Conservation (phyloP, 2,113 vertebrate genomes). For the Pogona vitticeps region DNA sequence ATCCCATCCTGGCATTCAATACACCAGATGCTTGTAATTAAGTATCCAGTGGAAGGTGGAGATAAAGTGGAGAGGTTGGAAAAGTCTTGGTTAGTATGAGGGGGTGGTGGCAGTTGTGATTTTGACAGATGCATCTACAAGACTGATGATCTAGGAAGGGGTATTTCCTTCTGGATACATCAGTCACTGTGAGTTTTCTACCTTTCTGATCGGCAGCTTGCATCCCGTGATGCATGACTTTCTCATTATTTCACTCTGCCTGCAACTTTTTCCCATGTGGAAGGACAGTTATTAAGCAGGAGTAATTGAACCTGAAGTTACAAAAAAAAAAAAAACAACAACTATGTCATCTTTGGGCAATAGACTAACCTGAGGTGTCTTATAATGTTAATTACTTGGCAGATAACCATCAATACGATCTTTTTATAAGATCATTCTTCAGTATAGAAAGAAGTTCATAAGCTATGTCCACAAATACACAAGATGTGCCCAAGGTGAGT, state of each 20-base stretch:
- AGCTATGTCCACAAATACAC: background rate
- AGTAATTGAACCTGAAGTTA: background rate
- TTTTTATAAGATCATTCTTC: background rate
- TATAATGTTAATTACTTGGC: no score
- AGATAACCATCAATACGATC: background rate
- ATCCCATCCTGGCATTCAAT: background rate
- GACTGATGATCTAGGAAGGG: background rate
- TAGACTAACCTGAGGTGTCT: no score
- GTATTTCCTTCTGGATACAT: background rate
- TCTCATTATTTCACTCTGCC: background rate
- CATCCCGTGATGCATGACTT: rapidly evolving
- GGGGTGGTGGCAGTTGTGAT: constrained; percentile 4
- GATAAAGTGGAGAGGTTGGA: background rate
- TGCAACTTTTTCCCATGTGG: background rate
- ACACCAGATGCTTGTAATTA: background rate
- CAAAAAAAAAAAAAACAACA: background rate
- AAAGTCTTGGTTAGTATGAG: background rate
- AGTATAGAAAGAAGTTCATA: background rate
- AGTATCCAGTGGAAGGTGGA: constrained; percentile 19
- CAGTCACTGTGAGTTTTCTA: rapidly evolving
- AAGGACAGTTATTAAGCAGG: background rate
- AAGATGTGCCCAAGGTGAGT: background rate
- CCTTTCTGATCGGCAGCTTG: background rate
- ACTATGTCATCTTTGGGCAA: background rate
- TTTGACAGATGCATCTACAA: background rate